A percentile compares a stretch with the other conserved stretches of the same genome.
Conservation (phyloP, 2,113 vertebrate genomes). For the Bos javanicus region DNA sequence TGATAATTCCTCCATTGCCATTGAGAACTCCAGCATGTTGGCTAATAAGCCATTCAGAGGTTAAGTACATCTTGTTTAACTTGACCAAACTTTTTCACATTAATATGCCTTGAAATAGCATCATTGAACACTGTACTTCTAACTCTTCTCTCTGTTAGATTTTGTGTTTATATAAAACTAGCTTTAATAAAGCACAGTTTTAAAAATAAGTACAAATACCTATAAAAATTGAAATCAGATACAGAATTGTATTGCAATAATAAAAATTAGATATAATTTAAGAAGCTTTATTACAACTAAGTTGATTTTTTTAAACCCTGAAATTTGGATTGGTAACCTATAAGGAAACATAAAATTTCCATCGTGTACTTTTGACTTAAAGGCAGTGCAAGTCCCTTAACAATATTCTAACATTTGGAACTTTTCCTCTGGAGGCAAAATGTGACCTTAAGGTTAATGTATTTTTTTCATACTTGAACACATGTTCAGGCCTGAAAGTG, state of each 20-base stretch:
- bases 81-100: background rate
- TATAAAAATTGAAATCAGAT: background rate
- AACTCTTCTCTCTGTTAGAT: background rate
- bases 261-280: background rate
- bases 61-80: slow-evolving; percentile 33
- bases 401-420: background rate
- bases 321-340: background rate
- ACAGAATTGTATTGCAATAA: background rate
- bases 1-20: background rate
- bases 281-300: background rate
- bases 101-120: background rate
- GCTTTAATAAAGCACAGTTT: background rate
- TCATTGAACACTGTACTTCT: slow-evolving; percentile 24
- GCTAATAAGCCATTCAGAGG: slow-evolving; percentile 32
- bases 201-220: background rate
- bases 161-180: background rate
- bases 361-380: background rate
- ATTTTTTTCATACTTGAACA: background rate
- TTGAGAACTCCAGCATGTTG: background rate
- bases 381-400: background rate
- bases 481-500: background rate
- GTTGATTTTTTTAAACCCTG: background rate
- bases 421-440: background rate
- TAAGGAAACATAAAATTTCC: background rate
- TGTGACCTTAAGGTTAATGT: background rate